phyloP scores from a whole-genome alignment of 2,888 invertebrate species.

The Anticlea derivata region DNA sequence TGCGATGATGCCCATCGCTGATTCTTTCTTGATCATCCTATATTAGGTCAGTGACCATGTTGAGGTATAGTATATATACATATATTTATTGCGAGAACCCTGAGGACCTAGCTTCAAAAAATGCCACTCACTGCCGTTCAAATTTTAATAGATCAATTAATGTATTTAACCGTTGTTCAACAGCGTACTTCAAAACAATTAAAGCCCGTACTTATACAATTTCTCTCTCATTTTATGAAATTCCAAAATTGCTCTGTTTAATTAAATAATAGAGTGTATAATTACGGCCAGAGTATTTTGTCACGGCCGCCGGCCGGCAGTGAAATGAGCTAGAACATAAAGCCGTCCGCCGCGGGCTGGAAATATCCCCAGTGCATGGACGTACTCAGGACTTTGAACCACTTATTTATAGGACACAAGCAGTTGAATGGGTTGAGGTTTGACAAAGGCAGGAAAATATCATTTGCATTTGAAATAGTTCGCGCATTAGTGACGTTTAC shows the following conservation, averaged over 20 bases:
- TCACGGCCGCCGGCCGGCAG: constrained; percentile 40
- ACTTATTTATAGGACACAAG: background rate
- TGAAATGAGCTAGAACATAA: constrained; percentile 52
- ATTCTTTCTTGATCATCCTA: too few relatives aligned
- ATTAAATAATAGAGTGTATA: constrained; percentile 35
- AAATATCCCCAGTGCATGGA: constrained; percentile 27
- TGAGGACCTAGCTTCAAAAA: too few relatives aligned
- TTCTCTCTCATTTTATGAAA: constrained; percentile 26
- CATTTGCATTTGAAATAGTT: too few relatives aligned
- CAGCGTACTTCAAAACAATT: constrained; percentile 21
- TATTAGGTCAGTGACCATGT: too few relatives aligned
- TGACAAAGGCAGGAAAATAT: too few relatives aligned
- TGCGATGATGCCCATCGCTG: too few relatives aligned
- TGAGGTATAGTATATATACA: too few relatives aligned
- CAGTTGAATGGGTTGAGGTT: too few relatives aligned
- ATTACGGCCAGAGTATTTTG: constrained; percentile 41
- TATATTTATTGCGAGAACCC: too few relatives aligned
- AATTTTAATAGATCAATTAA: constrained; percentile 13
- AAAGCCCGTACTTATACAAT: constrained; percentile 17
- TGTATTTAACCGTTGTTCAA: constrained; percentile 21
- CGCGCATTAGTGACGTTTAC: too few relatives aligned
- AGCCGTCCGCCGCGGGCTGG: constrained; percentile 38
- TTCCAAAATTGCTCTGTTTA: constrained; percentile 30
- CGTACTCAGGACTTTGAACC: constrained; percentile 2
- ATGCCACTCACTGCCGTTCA: background rate